Evolutionary conservation across 2,113 vertebrate species (phyloP), one percentile per base, ranked within the genome.

Genomic region (Mugil cephalus): DNA sequence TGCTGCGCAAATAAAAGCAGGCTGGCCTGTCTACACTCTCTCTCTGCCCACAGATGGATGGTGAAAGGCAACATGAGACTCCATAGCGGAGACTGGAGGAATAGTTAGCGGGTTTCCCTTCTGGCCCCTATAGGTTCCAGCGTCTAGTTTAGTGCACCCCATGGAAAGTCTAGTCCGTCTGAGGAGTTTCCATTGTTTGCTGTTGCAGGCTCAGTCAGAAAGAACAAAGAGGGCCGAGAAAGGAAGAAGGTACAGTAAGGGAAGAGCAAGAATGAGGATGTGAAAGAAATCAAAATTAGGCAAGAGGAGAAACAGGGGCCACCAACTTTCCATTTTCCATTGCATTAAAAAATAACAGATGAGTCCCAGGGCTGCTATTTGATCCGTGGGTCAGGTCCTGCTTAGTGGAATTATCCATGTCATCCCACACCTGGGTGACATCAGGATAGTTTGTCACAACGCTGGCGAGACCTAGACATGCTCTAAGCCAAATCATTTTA

Each of bases 1-100:
- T 77, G 38, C 80, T 83, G 81, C 87, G 72, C 91, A 91, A 89
- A 94, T 91, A 88, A 89, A 94, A 93, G 87, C 61, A 72, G 87
- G 59, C 88, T 73, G 60, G 87, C 74, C 92, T 94, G 92, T 93
- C 91, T 93, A 82, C 93, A 91, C 92, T 85, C 84, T 90, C 88
- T 88, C 83, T 84, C 74, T 89, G 78, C 82, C 87, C 81, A 76
- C 89, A 93, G 88, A 91, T 82, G 88, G 85, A 91, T 90, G 91
- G 86, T 89, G 88, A 93, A 91, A 91, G 83, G 89, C 87, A 94
- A 93, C 72, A 79, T 83, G 80, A 92, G 85, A 73, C 50, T 51
- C 48, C 51, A 85, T 65, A 59, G 82, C 34, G 81, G 59, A 61
- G 56, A 82, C 79, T 64, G 75, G 60, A 69, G 69, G 48, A 81